Evolutionary conservation across 2,113 vertebrate species (phyloP), one percentile per base, ranked within the genome.

Genomic region (Oryzias melastigma): DNA sequence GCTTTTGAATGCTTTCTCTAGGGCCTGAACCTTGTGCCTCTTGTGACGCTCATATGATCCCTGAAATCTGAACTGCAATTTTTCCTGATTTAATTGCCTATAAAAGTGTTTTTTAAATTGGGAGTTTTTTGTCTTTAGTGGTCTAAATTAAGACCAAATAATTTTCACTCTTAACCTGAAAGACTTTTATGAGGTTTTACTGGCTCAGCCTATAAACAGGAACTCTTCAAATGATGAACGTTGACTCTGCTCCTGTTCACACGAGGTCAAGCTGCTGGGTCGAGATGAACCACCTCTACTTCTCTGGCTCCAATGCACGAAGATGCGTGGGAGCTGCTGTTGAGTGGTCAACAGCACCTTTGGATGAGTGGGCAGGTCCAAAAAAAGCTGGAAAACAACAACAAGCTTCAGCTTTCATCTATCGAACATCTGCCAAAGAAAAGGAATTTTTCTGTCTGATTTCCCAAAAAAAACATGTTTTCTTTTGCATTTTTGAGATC

Each of bases 91-190:
- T 19, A 70, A 35, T 19, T 50, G 10, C 29, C 35, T 3, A 12
- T 58, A 17, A 52, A 61, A 51, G 43, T 1, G 20, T 14, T 44
- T 20, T 29, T 19, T n/a, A 51, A 52, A 50, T 61, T 16, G 14
- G 29, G 2, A 35, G 6, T 18, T 13, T 19, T 18, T 46, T 42
- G 16, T 2, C 18, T 58, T 61, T 41, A 60, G 41, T 51, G 25
- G 25, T n/a, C 58, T 77, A 16, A 45, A 77, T 77, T 77, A 62
- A 73, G 50, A 80, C 75, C 35, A 13, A 73, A 71, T 77, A 73
- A 16, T 12, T n/a, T 47, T 47, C 46, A n/a, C n/a, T 18, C 18
- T 6, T 7, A 8, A 47, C 7, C 7, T 47, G 2, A 47, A 15
- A 19, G 35, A 10, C 8, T 35, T 35, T 35, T 35, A 35, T 35